Evolutionary conservation across 2,113 vertebrate genomes (phyloP), one percentile per base, ranked within the genome.

Genomic region (Microcebus griseorufus): DNA sequence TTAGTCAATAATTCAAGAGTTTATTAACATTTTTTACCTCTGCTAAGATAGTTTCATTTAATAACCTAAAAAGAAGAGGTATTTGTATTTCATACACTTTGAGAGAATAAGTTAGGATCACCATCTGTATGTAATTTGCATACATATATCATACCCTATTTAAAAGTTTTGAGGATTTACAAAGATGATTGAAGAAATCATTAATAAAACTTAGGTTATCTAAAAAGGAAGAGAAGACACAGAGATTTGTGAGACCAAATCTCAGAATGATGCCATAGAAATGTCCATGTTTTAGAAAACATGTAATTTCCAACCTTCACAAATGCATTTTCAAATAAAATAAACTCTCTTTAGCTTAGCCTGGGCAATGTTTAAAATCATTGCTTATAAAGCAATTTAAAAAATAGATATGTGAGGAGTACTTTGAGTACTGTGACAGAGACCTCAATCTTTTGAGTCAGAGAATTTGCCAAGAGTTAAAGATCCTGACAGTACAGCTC

Each of bases 1-100:
- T 88, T 87, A 85, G 89, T 84, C 91, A 98, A 89, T 97, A 96
- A 96, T 97, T 94, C 73, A 97, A 95, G 17, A 80, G 73, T 60
- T 62, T 93, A 95, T 96, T 93, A 94, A 72, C 11, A 20, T 37
- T 80, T 96, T 93, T 88, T 73, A 90, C 42, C 32, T 93, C 32
- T 84, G 34, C 58, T 90, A 89, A 90, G 93, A 69, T 92, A 58
- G 20, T 75, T 97, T 84, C 64, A 58, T 34, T 60, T 93, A 55
- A 11, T 72, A 79, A 95, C 32, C 72, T 75, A 55, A 81, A 93
- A 80, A 91, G 55, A 62, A 81, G 90, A 87, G 29, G 1, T 60
- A 76, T 95, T 92, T 95, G 39, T 93, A 42, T 93, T 94, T 76
- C 20, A 42, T 32, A 72, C 27, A 25, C 32, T 93, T 87, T 86